phyloP scores from a whole-genome alignment of 2,113 vertebrate genomes.

The Telmatochromis brachygnathus region DNA sequence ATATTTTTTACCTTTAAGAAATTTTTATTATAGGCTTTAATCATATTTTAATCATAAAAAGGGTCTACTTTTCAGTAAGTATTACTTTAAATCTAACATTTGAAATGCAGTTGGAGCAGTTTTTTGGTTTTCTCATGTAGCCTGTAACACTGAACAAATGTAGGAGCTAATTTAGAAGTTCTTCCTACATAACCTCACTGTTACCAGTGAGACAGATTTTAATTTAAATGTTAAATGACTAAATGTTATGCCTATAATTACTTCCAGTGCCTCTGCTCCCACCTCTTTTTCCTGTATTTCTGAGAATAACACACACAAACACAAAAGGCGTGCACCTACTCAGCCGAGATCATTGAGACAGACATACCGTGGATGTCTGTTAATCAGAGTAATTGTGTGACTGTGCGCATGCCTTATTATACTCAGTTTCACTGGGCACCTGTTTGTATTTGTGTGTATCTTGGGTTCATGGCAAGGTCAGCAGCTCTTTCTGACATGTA shows the following conservation, averaged over 20 bases:
- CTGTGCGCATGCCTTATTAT: not conserved
- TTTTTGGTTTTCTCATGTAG: not conserved
- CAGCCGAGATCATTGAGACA: not conserved
- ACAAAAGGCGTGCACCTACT: not conserved
- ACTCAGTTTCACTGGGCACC: not conserved
- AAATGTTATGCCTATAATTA: not conserved
- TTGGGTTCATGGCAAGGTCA: conserved; percentile 32
- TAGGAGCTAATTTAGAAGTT: not conserved
- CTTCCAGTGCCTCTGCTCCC: not conserved
- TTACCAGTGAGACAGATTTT: not conserved
- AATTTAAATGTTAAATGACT: not conserved
- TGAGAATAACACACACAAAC: not conserved
- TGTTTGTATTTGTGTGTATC: not conserved
- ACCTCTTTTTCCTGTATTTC: not conserved
- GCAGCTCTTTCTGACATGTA: not conserved
- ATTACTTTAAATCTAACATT: not conserved
- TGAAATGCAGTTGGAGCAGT: not conserved
- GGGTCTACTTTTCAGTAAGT: not conserved
- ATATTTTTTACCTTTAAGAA: not conserved
- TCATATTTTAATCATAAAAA: not conserved
- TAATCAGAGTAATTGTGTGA: conserved; percentile 33
- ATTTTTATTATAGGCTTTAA: not conserved
- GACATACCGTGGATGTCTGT: not conserved
- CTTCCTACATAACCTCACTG: not conserved
- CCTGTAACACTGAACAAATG: not conserved